These are phyloP conservation scores for Acanthopleura granulata DNA, from an alignment of 2,888 invertebrate genomes.

Conservation along the genomic window DNA sequence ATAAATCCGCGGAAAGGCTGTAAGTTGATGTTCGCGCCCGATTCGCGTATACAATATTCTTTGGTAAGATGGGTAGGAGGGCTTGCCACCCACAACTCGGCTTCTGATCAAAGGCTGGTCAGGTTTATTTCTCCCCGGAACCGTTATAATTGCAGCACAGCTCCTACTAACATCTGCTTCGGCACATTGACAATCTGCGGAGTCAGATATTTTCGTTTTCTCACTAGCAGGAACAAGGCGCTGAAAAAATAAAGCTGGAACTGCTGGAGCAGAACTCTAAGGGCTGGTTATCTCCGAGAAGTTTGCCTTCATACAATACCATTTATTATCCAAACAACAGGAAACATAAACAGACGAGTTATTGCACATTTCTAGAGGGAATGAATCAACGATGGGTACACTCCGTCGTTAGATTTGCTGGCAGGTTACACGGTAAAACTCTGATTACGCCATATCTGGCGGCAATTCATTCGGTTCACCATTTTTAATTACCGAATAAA, in stretches of 20 bases:
- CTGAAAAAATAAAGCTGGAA: slow-evolving; percentile 17
- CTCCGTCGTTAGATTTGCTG: too few species aligned
- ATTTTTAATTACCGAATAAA: too few species aligned
- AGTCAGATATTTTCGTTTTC: slow-evolving; percentile 9
- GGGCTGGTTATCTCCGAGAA: background rate
- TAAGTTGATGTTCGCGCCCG: slow-evolving; percentile 8
- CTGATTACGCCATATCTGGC: too few species aligned
- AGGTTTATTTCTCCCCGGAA: slow-evolving; percentile 12
- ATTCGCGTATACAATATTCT: slow-evolving; percentile 1
- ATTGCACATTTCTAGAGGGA: background rate
- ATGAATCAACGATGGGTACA: background rate
- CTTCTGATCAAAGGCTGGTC: background rate
- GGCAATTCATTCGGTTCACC: too few species aligned
- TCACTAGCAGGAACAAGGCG: background rate
- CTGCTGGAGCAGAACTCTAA: background rate
- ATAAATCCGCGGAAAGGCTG: background rate
- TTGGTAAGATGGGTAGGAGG: background rate
- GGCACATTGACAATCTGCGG: background rate
- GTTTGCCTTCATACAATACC: slow-evolving; percentile 10
- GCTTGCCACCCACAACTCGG: background rate
- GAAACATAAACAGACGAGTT: background rate
- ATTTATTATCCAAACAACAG: slow-evolving; percentile 14
- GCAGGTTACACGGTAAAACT: too few species aligned
- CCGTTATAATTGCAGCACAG: slow-evolving; percentile 3
- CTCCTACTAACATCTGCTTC: background rate